Evolutionary conservation across 2,888 invertebrate genomes (phyloP).

Genomic region (Antheraea yamamai): DNA sequence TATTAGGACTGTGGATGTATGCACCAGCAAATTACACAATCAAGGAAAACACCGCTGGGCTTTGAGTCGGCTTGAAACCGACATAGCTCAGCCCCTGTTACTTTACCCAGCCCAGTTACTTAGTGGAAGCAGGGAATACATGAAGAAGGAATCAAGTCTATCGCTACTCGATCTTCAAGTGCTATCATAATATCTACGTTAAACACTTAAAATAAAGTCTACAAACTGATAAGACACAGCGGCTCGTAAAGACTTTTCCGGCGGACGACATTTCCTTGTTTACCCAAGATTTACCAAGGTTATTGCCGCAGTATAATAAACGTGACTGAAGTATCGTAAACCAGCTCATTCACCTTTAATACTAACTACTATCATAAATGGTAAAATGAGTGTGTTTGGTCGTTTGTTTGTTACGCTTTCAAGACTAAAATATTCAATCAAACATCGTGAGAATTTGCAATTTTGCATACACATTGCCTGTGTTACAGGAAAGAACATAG

Average conservation of each 20-base stretch:
- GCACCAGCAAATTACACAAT: too few species aligned
- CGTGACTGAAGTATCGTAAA: neutral
- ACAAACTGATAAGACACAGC: neutral
- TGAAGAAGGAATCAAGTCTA: too few species aligned
- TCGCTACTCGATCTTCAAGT: neutral
- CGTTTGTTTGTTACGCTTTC: neutral
- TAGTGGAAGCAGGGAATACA: too few species aligned
- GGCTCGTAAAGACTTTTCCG: slow-evolving; percentile 17
- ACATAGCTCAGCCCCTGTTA: too few species aligned
- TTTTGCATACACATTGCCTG: too few species aligned
- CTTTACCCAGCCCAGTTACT: too few species aligned
- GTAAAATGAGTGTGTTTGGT: neutral
- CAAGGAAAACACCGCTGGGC: too few species aligned
- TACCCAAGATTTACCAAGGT: slow-evolving; percentile 22
- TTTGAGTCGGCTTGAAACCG: too few species aligned
- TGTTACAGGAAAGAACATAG: too few species aligned
- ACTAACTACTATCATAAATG: neutral
- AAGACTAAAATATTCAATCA: too few species aligned
- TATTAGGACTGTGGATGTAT: too few species aligned
- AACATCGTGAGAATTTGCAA: too few species aligned
- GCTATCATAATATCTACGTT: neutral
- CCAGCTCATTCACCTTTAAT: neutral
- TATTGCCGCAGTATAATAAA: neutral
- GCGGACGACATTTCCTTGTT: slow-evolving; percentile 17
- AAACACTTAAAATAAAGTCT: neutral